Conservation (phyloP, 2,113 vertebrate species). For the Nycticorax nycticorax region DNA sequence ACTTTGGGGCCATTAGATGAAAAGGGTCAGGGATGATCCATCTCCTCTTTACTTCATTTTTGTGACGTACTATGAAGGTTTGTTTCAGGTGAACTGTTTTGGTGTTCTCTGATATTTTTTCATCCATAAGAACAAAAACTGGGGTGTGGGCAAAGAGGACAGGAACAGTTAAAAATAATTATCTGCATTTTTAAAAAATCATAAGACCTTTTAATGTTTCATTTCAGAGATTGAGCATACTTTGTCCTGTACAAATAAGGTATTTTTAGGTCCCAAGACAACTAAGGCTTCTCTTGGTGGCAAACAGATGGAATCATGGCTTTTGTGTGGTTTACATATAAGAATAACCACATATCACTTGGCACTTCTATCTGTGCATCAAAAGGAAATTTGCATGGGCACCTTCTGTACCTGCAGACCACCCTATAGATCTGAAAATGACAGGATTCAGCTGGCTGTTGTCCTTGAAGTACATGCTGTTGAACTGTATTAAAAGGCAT, state of each 20-base stretch:
- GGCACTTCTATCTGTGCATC: neutral
- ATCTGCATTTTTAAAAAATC: neutral
- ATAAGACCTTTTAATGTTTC: neutral
- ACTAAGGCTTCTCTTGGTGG: neutral
- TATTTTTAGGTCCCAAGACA: neutral
- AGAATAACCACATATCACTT: neutral
- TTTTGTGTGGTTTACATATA: neutral
- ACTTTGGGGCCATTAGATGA: neutral
- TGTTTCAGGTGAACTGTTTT: neutral
- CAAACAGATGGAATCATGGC: neutral
- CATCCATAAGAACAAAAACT: neutral
- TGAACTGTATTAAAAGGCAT: neutral
- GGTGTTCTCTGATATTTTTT: neutral
- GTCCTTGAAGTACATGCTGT: neutral
- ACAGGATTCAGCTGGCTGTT: neutral
- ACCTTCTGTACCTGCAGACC: neutral
- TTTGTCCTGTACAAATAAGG: neutral
- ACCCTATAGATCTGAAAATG: neutral
- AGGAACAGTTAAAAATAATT: neutral
- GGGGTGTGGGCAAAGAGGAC: too few species aligned
- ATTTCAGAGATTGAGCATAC: neutral
- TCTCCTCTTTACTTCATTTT: neutral
- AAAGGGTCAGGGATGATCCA: neutral
- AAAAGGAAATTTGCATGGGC: neutral
- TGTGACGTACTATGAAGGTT: neutral